Conservation (phyloP, 1,140 invertebrate species). For the Pseudomyrmex cubaensis region DNA sequence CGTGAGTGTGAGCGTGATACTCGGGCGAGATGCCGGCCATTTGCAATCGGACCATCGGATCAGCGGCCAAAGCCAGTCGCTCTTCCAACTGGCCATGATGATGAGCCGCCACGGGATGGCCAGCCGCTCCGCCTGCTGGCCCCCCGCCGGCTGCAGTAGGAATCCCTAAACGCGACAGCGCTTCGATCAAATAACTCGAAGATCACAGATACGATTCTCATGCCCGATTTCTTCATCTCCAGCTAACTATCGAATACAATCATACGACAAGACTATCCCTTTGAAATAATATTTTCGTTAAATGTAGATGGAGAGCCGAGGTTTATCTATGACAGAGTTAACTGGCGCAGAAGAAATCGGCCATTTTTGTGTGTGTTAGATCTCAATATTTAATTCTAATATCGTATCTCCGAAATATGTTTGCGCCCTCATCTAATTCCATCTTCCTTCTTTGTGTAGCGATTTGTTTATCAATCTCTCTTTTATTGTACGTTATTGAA, state of each 20-base stretch:
- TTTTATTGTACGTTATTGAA: background rate
- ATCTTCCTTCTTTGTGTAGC: constrained; percentile 29
- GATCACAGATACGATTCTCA: constrained; percentile 51
- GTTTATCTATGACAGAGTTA: constrained; percentile 42
- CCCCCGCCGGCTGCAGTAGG: constrained; percentile 84
- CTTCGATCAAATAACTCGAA: constrained; percentile 77
- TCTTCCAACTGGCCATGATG: constrained; percentile 89
- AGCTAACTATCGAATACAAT: constrained; percentile 40
- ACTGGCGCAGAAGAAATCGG: constrained; percentile 59
- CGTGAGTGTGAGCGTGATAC: constrained; percentile 93
- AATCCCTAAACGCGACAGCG: constrained; percentile 85
- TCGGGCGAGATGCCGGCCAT: constrained; percentile 94
- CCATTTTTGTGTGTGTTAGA: constrained; percentile 3
- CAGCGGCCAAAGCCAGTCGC: constrained; percentile 89
- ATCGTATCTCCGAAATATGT: constrained; percentile 34
- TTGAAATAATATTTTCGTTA: background rate
- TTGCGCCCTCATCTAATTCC: constrained; percentile 48
- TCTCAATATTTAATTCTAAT: constrained; percentile 37
- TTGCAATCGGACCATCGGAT: constrained; percentile 92
- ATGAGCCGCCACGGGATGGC: constrained; percentile 82
- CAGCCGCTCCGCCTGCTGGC: constrained; percentile 84
- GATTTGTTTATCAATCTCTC: constrained; percentile 18
- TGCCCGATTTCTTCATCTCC: constrained; percentile 57
- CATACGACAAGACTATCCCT: constrained; percentile 5
- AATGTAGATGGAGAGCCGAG: constrained; percentile 23